Evolutionary conservation across 2,888 invertebrate genomes (phyloP), one percentile per base, ranked within the genome.

Genomic region (Rhagonycha lutea): DNA sequence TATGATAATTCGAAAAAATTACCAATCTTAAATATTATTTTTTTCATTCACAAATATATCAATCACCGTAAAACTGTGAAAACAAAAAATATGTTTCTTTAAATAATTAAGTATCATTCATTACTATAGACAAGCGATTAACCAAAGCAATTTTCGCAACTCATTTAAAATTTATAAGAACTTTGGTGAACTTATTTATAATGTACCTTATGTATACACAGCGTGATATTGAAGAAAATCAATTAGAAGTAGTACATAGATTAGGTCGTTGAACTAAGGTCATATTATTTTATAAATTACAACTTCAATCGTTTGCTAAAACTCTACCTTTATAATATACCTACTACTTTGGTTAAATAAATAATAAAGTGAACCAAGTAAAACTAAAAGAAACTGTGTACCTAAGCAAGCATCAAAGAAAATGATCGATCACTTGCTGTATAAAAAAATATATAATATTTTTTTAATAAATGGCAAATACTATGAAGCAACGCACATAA

Each of bases 391-490:
- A 60, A 61, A 68, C 61, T 68, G 72, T 61, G 68, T 68, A 72
- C 68, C 72, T 72, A 68, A 61, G 68, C 61, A 61, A 28, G 26
- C 68, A 29, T 72, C 72, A 61, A 68, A 72, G 72, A 68, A 72
- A 72, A 72, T 68, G 72, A 72, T 72, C 72, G 68, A 72, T 72
- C 68, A 72, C 68, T 72, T 68, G 47, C 47, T 65, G 65, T 65
- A 65, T 47, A 71, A 72, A 72, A 67, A 67, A 61, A 72, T 68
- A 68, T 65, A 65, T 72, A 68, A 67, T 72, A 9, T 9, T n/a
- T 47, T 47, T 47, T n/a, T 7, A 47, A 47, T 47, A 47, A 47
- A 47, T n/a, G 47, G n/a, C n/a, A 47, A 47, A 47, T n/a, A 47
- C n/a, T 7, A 47, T 5, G 47, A 47, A 14, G 67, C 12, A 26